These are phyloP conservation scores for Folsomia manolachei DNA, from an alignment of 2,888 invertebrate species.

Conservation along the genomic window DNA sequence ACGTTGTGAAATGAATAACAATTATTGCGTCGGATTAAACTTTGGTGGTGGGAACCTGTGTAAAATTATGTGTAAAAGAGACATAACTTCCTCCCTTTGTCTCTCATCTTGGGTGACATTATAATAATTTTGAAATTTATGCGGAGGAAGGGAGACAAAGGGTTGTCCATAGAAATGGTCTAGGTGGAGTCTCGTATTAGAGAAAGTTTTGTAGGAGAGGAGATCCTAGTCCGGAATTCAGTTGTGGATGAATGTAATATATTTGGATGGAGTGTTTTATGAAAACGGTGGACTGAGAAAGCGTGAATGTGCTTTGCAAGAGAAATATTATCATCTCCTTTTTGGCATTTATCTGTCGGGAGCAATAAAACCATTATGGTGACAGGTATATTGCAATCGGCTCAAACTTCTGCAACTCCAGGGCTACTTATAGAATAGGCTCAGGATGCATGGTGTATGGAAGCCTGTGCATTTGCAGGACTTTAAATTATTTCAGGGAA, in stretches of 20 bases:
- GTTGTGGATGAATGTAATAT: no score
- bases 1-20: neutral
- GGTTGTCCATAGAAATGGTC: neutral
- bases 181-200: no score
- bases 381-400: constrained; percentile 49
- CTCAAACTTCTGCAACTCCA: no score
- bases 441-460: no score
- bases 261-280: no score
- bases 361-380: constrained; percentile 51
- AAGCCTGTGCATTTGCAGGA: no score
- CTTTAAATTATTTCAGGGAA: no score
- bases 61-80: constrained; percentile 14
- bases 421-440: no score
- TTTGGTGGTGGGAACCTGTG: constrained; percentile 20
- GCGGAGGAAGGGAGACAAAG: neutral
- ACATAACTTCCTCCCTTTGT: constrained; percentile 30
- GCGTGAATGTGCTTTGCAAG: neutral
- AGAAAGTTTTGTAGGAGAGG: no score
- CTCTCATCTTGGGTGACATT: constrained; percentile 16
- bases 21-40: neutral
- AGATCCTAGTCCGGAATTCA: no score
- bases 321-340: constrained; percentile 13
- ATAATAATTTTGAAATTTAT: neutral
- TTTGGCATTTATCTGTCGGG: constrained; percentile 46
- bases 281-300: neutral